Conservation (phyloP, 2,113 vertebrate species). For the Thamnophis sirtalis region DNA sequence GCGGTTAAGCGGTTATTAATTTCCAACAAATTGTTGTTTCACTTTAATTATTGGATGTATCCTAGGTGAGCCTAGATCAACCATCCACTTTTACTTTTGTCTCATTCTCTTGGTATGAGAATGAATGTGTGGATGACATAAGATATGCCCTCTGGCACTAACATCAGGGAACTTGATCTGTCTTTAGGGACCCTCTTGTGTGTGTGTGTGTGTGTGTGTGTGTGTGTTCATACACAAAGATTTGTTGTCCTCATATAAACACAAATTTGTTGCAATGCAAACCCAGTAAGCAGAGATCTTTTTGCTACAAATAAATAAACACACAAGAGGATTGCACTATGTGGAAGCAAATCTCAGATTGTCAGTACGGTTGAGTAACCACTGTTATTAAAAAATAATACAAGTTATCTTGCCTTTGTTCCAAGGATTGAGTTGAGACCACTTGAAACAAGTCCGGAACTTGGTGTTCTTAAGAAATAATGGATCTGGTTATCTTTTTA, state of each 20-base stretch:
- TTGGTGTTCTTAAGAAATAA: not conserved
- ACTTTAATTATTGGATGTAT: not conserved
- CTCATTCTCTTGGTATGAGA: not conserved
- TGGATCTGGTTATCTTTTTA: not conserved
- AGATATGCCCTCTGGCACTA: not conserved
- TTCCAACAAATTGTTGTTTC: not conserved
- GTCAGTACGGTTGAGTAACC: not conserved
- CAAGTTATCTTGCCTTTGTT: not conserved
- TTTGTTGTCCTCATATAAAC: not conserved
- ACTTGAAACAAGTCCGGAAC: not conserved
- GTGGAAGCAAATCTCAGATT: not conserved
- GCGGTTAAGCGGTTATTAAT: not conserved
- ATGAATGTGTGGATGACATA: not conserved
- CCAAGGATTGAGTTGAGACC: not conserved
- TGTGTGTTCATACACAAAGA: not conserved
- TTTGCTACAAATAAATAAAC: not conserved
- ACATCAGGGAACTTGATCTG: too few relatives aligned
- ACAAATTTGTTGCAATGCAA: not conserved
- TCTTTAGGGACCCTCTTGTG: not conserved
- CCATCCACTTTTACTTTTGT: not conserved
- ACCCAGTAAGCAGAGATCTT: not conserved
- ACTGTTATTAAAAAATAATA: constrained; percentile 7
- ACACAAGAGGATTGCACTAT: not conserved
- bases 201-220: not conserved
- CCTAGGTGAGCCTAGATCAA: not conserved